phyloP scores from a whole-genome alignment of 1,140 invertebrate genomes.

The Eulimnadia texana region DNA sequence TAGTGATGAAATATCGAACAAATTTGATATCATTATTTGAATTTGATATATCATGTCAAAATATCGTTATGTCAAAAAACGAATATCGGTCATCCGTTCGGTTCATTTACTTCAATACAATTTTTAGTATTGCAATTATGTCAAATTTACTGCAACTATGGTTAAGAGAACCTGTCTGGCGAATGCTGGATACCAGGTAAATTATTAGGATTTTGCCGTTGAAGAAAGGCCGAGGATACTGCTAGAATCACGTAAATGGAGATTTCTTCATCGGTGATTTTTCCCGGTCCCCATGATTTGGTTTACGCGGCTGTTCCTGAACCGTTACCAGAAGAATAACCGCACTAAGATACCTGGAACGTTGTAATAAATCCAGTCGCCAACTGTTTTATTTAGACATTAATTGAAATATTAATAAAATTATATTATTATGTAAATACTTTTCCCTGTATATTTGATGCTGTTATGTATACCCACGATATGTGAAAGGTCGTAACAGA shows the following conservation, averaged over 20 bases:
- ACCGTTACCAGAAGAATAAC: slow-evolving; percentile 57
- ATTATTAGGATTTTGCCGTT: slow-evolving; percentile 64
- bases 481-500: slow-evolving; percentile 82
- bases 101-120: too few relatives aligned
- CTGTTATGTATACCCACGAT: slow-evolving; percentile 75
- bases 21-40: too few relatives aligned
- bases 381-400: too few relatives aligned
- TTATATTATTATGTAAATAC: too few relatives aligned
- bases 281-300: too few relatives aligned
- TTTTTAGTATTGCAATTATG: too few relatives aligned
- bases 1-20: too few relatives aligned
- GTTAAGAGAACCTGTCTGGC: slow-evolving; percentile 84
- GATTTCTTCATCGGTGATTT: slow-evolving; percentile 36
- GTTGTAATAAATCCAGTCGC: slow-evolving; percentile 71
- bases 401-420: too few relatives aligned
- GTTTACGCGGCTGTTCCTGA: slow-evolving; percentile 58
- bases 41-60: slow-evolving; percentile 81
- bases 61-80: too few relatives aligned
- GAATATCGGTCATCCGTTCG: too few relatives aligned
- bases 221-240: slow-evolving; percentile 38
- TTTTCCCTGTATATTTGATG: slow-evolving; percentile 55
- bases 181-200: slow-evolving; percentile 70
- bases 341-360: slow-evolving; percentile 58
- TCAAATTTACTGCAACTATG: too few relatives aligned
- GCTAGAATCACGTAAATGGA: neutral